phyloP scores from a whole-genome alignment of 2,888 invertebrate species.

The Mimas tiliae region DNA sequence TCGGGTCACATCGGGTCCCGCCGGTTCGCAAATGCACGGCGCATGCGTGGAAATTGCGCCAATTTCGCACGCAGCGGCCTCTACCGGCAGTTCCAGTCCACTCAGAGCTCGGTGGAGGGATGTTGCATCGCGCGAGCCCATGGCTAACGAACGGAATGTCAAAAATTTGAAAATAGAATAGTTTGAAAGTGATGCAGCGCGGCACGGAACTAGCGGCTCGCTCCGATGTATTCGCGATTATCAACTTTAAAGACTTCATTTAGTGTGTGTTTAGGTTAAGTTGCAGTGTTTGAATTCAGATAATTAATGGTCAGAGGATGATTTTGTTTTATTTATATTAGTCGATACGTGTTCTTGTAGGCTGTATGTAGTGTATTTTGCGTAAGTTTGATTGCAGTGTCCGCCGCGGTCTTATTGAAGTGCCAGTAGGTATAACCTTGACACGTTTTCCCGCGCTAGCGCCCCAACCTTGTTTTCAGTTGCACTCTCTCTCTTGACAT shows the following conservation, averaged over 20 bases:
- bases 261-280: slow-evolving; percentile 61
- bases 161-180: slow-evolving; percentile 75
- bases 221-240: slow-evolving; percentile 43
- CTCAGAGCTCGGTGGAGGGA: slow-evolving; percentile 65
- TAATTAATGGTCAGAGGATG: slow-evolving; percentile 28
- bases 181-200: slow-evolving; percentile 65
- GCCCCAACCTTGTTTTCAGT: slow-evolving; percentile 75
- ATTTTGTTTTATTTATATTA: slow-evolving; percentile 36
- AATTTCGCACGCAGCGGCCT: slow-evolving; percentile 80
- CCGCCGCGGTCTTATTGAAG: slow-evolving; percentile 65
- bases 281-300: slow-evolving; percentile 44
- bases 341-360: slow-evolving; percentile 45
- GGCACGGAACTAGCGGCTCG: slow-evolving; percentile 45
- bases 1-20: slow-evolving; percentile 74
- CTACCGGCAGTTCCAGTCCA: slow-evolving; percentile 74
- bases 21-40: slow-evolving; percentile 70
- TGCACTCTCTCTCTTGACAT: slow-evolving; percentile 78
- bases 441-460: slow-evolving; percentile 80
- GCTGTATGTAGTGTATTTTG: slow-evolving; percentile 47
- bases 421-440: slow-evolving; percentile 74
- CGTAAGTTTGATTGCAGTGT: slow-evolving; percentile 63
- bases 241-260: slow-evolving; percentile 41
- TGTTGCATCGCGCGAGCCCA: slow-evolving; percentile 70
- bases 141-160: slow-evolving; percentile 65
- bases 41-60: slow-evolving; percentile 83